A percentile compares a stretch with the other conserved stretches of the same genome.
These are phyloP conservation scores for Poliocrania exsul DNA, from an alignment of 2,797 vertebrate genomes.

Conservation along the genomic window DNA sequence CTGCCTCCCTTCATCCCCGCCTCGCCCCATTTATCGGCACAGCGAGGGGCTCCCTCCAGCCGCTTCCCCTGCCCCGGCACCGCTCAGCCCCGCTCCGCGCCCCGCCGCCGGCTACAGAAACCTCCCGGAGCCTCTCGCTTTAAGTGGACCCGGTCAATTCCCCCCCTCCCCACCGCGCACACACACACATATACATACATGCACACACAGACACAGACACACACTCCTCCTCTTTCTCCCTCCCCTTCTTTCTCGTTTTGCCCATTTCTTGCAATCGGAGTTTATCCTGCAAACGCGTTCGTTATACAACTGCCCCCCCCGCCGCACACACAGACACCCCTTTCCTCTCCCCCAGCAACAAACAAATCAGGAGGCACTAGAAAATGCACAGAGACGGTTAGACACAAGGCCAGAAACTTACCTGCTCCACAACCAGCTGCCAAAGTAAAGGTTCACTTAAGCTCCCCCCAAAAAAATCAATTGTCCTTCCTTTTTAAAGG, in stretches of 20 bases:
- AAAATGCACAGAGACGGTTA: conserved; percentile 71
- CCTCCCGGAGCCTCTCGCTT: conserved; percentile 70
- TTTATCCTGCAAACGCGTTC: conserved; percentile 79
- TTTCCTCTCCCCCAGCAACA: conserved; percentile 57
- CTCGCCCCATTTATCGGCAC: conserved; percentile 40
- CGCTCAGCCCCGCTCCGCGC: conserved; percentile 26
- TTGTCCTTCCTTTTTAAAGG: conserved; percentile 85
- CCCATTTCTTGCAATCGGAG: conserved; percentile 71
- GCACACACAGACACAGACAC: not conserved
- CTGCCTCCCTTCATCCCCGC: conserved; percentile 1
- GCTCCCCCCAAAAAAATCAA: conserved; percentile 81
- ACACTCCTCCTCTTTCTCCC: conserved; percentile 34
- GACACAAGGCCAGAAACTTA: conserved; percentile 94
- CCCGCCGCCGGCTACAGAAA: conserved; percentile 51
- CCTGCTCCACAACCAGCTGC: conserved; percentile 92
- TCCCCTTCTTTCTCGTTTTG: conserved; percentile 46
- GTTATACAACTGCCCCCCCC: conserved; percentile 83
- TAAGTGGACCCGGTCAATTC: conserved; percentile 73
- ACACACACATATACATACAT: not conserved
- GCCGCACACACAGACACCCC: conserved; percentile 7
- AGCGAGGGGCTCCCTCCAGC: conserved; percentile 43
- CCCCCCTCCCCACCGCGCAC: conserved; percentile 36
- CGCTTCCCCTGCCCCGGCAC: conserved; percentile 61
- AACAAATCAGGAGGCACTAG: conserved; percentile 70
- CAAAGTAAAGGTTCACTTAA: conserved; percentile 86